Evolutionary conservation across 2,797 vertebrate genomes (phyloP).

Genomic region (Xerus rutilus): DNA sequence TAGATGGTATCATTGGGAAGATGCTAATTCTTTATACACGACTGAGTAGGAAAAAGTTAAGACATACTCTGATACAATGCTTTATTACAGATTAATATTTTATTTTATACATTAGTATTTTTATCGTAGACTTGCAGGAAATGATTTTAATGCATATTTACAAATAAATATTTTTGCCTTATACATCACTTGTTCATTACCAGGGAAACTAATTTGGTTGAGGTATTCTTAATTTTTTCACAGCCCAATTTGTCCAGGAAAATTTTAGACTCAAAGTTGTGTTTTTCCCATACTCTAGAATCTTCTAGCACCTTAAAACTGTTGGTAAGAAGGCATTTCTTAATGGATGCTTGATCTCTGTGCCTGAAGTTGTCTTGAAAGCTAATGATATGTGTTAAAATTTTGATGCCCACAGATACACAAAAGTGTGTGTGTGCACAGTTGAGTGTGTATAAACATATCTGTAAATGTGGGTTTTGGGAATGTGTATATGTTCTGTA

Average conservation of each 20-base stretch:
- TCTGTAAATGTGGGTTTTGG: not conserved
- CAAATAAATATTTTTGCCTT: not conserved
- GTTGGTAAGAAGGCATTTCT: not conserved
- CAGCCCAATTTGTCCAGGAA: not conserved
- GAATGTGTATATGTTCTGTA: not conserved
- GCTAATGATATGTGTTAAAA: not conserved
- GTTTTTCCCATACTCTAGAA: not conserved
- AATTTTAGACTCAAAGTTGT: not conserved
- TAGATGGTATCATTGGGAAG: not conserved
- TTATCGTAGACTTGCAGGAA: not conserved
- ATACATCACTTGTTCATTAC: not conserved
- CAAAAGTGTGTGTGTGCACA: not conserved
- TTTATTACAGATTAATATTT: not conserved
- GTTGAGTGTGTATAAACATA: rapidly evolving
- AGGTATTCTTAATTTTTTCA: not conserved
- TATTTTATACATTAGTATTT: not conserved
- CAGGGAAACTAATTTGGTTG: not conserved
- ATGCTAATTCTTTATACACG: not conserved
- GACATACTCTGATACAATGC: not conserved
- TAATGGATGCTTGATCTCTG: not conserved
- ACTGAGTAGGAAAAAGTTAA: not conserved
- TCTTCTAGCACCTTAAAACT: not conserved
- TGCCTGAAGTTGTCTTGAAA: conserved; percentile 10
- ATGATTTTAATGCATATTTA: not conserved
- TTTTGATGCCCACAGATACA: not conserved